Percentiles rank a stretch among this genome's conserved stretches.
Conservation (phyloP, 2,888 invertebrate genomes). For the Seira ritae region DNA sequence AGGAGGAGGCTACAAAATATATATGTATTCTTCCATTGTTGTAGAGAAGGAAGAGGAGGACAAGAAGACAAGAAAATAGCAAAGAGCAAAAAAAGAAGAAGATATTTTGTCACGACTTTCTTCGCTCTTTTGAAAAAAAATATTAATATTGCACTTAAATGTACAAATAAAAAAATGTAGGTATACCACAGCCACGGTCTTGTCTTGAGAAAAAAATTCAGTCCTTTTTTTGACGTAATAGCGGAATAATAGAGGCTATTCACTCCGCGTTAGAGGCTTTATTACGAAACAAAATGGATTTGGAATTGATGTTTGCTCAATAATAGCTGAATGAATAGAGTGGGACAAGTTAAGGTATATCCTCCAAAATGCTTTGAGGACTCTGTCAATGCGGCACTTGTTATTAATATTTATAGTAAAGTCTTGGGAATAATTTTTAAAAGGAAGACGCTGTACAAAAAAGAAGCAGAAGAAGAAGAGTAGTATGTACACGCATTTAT, state of each 20-base stretch:
- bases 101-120: slow-evolving; percentile 62
- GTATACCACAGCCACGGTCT: not conserved
- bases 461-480: too few relatives aligned
- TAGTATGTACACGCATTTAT: too few relatives aligned
- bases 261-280: not conserved
- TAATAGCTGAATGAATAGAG: not conserved
- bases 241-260: slow-evolving; percentile 6
- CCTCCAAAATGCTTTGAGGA: too few relatives aligned
- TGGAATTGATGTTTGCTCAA: slow-evolving; percentile 23
- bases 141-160: slow-evolving; percentile 23
- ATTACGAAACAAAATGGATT: slow-evolving; percentile 2
- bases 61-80: slow-evolving; percentile 57
- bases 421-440: not conserved
- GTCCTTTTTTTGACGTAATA: too few relatives aligned
- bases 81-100: slow-evolving; percentile 43
- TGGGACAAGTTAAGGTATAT: not conserved
- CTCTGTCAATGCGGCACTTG: slow-evolving; percentile 56
- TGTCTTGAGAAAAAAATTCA: too few relatives aligned
- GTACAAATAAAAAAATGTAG: slow-evolving; percentile 1
- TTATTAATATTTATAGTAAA: slow-evolving; percentile 51
- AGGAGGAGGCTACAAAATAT: not conserved
- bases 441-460: too few relatives aligned
- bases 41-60: slow-evolving; percentile 47
- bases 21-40: not conserved
- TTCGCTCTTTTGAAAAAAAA: slow-evolving; percentile 31